Evolutionary conservation across 2,888 invertebrate species (phyloP), one percentile per base, ranked within the genome.

Genomic region (Xestia rhomboidea): DNA sequence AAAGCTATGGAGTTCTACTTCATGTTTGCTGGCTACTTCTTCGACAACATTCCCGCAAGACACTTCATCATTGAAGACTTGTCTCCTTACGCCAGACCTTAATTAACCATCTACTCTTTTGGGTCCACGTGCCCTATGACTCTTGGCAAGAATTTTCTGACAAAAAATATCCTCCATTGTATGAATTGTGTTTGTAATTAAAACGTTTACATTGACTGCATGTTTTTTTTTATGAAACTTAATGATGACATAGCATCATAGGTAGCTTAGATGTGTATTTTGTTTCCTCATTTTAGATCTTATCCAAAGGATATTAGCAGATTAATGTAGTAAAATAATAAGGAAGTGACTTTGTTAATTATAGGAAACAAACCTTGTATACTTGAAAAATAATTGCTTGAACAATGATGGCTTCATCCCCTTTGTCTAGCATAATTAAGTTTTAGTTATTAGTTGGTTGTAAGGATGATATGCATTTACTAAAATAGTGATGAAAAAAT

Each of bases 1-100:
- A 90, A 90, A 77, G 91, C 91, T 0, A 73, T 91, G 76, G 88
- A 90, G 6, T 84, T 89, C 34, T 91, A 89, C 57, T 88, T 87
- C 49, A 76, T 71, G 4, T 89, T 89, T 6, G 85, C 88, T 49
- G 75, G 84, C 13, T 88, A 89, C 34, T 91, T 93, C 76, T 92
- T 88, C 64, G 86, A 89, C 4, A 76, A 60, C 0, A 83, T 91
- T 11, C 90, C 94, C 27, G 86, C 92, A 8, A 91, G 84, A n/a
- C 21, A 90, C 21, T 93, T 79, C 70, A 85, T 92, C 6, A 78
- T 80, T 34, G 93, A 94, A 30, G 93, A 94, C 79, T 78, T 93
- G 49, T 77, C 88, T 8, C 86, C 87, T 34, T 92, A 90, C 63
- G 73, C 89, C 10, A 87, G 77, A 75, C 83, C 84, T 15, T 88